These are phyloP conservation scores for Gymnothorax javanicus DNA, from an alignment of 2,797 vertebrate genomes.

Conservation along the genomic window DNA sequence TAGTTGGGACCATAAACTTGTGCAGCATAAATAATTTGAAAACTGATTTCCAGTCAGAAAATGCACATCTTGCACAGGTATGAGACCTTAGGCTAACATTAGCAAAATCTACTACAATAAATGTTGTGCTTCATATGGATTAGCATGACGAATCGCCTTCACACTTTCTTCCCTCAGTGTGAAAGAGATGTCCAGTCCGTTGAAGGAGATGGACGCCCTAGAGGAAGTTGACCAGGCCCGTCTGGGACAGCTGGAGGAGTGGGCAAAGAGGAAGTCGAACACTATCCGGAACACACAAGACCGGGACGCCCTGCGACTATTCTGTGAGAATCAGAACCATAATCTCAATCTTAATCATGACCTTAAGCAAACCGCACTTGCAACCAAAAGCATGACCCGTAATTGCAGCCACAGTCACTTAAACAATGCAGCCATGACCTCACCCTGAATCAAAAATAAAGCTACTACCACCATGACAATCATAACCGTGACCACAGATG, in stretches of 20 bases:
- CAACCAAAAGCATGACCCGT: not conserved
- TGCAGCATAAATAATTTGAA: no score
- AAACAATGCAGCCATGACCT: not conserved
- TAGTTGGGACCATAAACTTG: no score
- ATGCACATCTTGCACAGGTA: no score
- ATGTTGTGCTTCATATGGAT: not conserved
- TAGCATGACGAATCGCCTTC: no score
- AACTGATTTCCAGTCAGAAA: no score
- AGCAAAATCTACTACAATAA: no score
- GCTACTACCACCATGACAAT: not conserved
- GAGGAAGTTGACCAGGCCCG: conserved; percentile 62
- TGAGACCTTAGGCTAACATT: no score
- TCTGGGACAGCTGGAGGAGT: conserved; percentile 66
- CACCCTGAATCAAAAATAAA: not conserved
- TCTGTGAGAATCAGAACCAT: conserved; percentile 61
- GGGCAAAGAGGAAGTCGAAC: conserved; percentile 69
- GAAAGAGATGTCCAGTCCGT: conserved; percentile 35
- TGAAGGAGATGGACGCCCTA: conserved; percentile 53
- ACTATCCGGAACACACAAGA: conserved; percentile 60
- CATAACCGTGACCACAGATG: no score
- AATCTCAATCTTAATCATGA: not conserved
- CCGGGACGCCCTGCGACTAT: conserved; percentile 67
- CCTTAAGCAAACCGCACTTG: not conserved
- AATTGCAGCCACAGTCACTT: not conserved
- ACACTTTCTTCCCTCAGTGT: conserved; percentile 45